Base-by-base conservation (phyloP, 2,797 vertebrate genomes). In the Xenops minutus region DNA sequence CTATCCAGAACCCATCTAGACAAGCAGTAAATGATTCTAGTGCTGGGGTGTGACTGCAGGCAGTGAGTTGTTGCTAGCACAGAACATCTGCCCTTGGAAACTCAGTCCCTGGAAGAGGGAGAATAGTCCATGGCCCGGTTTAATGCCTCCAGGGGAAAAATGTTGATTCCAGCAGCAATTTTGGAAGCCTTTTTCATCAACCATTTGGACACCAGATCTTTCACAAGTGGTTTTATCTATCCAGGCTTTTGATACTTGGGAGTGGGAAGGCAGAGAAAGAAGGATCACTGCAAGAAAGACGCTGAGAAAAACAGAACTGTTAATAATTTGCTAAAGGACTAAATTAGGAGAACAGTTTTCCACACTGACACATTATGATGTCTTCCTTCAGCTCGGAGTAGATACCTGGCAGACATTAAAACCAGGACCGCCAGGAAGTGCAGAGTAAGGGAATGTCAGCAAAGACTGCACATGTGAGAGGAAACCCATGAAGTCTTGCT, bases 91-190 rank as follows among this genome's bases (percentile, higher is more conserved):
- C 49, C 16, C 66, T 67, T 73, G 36, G 61, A 80, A 88, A 77
- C 39, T 30, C 39, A 7, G 20, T 3, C 63, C 48, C 43, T 91
- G 44, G 44, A 80, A 77, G 23, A 72, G 59, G 23, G 82, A 89
- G 56, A 82, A 27, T 39, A 72, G 84, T 18, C 21, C 36, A 27
- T 30, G 37, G 32, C 10, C 19, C 41, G 37, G n/a, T 55, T 76
- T 79, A 83, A 93, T 94, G 64, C 32, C 34, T 91, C 55, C 68
- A 61, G 26, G 21, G n/a, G 21, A 67, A 91, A n/a, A 89, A n/a
- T 17, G 4, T n/a, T 55, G 56, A 67, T 51, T 27, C 19, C 26
- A 72, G 52, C 32, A 72, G 36, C 39, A 82, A 12, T 51, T 88
- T 34, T 3, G 7, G 67, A 69, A 85, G 46, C 36, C 19, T 63